phyloP scores from a whole-genome alignment of 2,113 vertebrate genomes.

The Oplegnathus fasciatus region DNA sequence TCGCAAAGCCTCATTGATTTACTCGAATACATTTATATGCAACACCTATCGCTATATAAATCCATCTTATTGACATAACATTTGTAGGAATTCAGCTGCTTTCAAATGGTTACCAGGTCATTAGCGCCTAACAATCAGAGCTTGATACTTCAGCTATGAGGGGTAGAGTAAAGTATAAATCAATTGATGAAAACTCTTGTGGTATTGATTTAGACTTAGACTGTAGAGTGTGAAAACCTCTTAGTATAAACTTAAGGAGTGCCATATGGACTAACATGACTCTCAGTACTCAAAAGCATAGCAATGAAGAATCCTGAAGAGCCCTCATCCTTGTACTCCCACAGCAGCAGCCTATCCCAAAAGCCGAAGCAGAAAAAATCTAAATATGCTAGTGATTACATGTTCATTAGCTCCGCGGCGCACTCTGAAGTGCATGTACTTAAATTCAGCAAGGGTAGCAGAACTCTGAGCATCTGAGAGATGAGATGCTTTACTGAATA shows the following conservation, averaged over 20 bases:
- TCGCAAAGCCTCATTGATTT: constrained; percentile 64
- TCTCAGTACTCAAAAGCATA: constrained; percentile 26
- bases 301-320: constrained; percentile 47
- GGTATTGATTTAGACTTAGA: constrained; percentile 63
- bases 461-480: constrained; percentile 51
- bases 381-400: constrained; percentile 63
- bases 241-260: constrained; percentile 36
- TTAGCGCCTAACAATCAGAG: constrained; percentile 67
- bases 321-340: constrained; percentile 40
- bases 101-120: constrained; percentile 64
- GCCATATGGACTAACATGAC: constrained; percentile 31
- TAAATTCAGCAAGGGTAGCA: constrained; percentile 41
- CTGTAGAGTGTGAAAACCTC: constrained; percentile 40
- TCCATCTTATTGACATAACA: constrained; percentile 76
- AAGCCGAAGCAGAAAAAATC: constrained; percentile 26
- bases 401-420: constrained; percentile 59
- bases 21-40: constrained; percentile 66
- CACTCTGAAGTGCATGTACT: constrained; percentile 54
- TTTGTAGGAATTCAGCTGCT: constrained; percentile 72
- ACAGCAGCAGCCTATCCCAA: constrained; percentile 18
- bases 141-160: constrained; percentile 49
- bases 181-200: constrained; percentile 62
- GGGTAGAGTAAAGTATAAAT: constrained; percentile 51
- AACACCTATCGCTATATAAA: constrained; percentile 50
- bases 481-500: constrained; percentile 63